Evolutionary conservation across 2,888 invertebrate species (phyloP).

Genomic region (Scaptomyza flava): DNA sequence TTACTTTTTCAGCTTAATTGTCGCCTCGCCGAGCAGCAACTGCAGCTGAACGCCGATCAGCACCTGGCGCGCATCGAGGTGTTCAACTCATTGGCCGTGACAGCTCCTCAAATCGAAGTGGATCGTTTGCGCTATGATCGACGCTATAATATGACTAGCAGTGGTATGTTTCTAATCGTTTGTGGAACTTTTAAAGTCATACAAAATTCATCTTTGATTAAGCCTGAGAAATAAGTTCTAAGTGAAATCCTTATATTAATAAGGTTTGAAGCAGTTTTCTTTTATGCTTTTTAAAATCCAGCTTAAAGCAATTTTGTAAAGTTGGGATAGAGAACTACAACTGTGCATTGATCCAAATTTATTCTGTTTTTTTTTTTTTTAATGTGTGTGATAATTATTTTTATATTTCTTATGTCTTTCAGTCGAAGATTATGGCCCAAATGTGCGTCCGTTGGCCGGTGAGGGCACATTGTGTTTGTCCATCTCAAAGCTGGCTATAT

Average conservation of each 20-base stretch:
- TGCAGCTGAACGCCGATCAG: conserved; percentile 82
- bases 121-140: conserved; percentile 85
- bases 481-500: conserved; percentile 90
- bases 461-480: conserved; percentile 88
- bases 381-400: no score
- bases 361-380: no score
- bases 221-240: no score
- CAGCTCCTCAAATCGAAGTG: conserved; percentile 91
- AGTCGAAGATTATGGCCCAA: conserved; percentile 82
- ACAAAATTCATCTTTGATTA: no score
- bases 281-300: no score
- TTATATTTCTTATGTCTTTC: conserved; percentile 23
- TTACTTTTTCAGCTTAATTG: conserved; percentile 83
- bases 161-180: conserved; percentile 64
- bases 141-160: conserved; percentile 79
- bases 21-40: conserved; percentile 73
- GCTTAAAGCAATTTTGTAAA: no score
- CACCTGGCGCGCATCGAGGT: conserved; percentile 87
- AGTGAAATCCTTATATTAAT: no score
- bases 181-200: no score
- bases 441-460: conserved; percentile 74
- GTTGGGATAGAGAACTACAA: no score
- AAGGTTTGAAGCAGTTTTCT: no score
- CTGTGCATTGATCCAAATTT: no score
- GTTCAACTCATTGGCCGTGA: conserved; percentile 92